Base-by-base conservation (phyloP, 2,113 vertebrate genomes). In the Platichthys flesus region DNA sequence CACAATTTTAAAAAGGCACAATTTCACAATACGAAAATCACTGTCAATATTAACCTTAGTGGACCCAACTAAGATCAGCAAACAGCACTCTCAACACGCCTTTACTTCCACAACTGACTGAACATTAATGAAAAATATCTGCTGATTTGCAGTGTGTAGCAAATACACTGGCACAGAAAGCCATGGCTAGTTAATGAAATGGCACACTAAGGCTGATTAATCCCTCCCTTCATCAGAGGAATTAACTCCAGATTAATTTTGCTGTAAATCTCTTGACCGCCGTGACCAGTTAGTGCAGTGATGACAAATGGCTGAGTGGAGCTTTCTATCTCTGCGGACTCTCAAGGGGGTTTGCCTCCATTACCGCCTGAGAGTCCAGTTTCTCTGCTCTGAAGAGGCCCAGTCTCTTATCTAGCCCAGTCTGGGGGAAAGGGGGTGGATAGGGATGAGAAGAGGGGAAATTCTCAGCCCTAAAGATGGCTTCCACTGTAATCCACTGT, bases 401-500 rank as follows among this genome's bases (percentile, higher is more conserved):
- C 9, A 9, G 26, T 71, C 23, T 76, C 26, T 76, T 73, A 72
- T 73, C 71, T 59, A 31, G 60, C 66, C 24, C 49, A 10, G 16
- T 59, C 56, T 69, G 45, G 14, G 52, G 66, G 47, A 47, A 45
- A 23, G 12, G 23, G 45, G 28, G 18, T 3, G 57, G 51, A 47
- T 18, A 23, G 18, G 24, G 40, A 47, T 24, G 54, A 42, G 63
- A 26, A 13, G 3, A 52, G 61, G 52, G 37, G 20, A 51, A 35
- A 78, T 79, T 75, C 54, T 56, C 62, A 15, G 40, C 55, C 54
- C 63, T 67, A 80, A 84, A 82, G 65, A 81, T 51, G 21, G 69
- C 81, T 88, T 82, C 83, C 85, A 62, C 79, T 83, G 71, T 82
- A 88, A 87, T 79, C 91, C 83, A 73, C 71, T 76, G 75, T 76